Percentiles rank a stretch among this genome's conserved stretches.
Evolutionary conservation across 2,797 vertebrate species (phyloP).

Genomic region (Gastrophryne carolinensis): DNA sequence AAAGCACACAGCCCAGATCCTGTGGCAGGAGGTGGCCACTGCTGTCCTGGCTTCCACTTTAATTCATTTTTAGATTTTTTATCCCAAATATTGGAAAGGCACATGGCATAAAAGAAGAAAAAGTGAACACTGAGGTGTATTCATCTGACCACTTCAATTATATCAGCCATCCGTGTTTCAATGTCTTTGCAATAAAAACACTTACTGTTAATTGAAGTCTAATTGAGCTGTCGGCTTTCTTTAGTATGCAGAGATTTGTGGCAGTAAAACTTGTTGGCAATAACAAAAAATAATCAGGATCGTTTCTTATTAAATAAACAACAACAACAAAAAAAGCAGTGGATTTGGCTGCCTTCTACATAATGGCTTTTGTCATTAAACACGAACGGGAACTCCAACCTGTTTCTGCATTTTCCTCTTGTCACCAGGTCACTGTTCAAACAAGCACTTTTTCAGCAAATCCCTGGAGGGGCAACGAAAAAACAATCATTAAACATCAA

Average conservation of each 20-base stretch:
- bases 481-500: slow-evolving; percentile 70
- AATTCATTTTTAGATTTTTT: no score
- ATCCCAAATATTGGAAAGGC: not conserved
- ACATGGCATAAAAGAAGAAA: slow-evolving; percentile 41
- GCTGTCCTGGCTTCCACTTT: no score
- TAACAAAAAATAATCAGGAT: slow-evolving; percentile 12
- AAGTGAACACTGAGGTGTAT: not conserved
- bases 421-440: slow-evolving; percentile 33
- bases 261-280: slow-evolving; percentile 21
- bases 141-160: slow-evolving; percentile 31
- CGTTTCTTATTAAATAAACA: slow-evolving; percentile 9
- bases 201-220: slow-evolving; percentile 51
- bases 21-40: not conserved
- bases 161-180: not conserved
- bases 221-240: slow-evolving; percentile 42
- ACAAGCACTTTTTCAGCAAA: slow-evolving; percentile 83
- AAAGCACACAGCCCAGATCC: not conserved
- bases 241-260: not conserved
- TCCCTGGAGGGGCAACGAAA: slow-evolving; percentile 76
- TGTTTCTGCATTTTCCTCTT: slow-evolving; percentile 66
- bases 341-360: not conserved
- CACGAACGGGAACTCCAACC: slow-evolving; percentile 60
- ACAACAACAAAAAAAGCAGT: not conserved
- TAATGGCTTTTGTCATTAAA: slow-evolving; percentile 34
- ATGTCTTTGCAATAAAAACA: slow-evolving; percentile 35